A percentile compares a stretch with the other conserved stretches of the same genome.
phyloP scores from a whole-genome alignment of 2,113 vertebrate species.

The Cnemophilus loriae region DNA sequence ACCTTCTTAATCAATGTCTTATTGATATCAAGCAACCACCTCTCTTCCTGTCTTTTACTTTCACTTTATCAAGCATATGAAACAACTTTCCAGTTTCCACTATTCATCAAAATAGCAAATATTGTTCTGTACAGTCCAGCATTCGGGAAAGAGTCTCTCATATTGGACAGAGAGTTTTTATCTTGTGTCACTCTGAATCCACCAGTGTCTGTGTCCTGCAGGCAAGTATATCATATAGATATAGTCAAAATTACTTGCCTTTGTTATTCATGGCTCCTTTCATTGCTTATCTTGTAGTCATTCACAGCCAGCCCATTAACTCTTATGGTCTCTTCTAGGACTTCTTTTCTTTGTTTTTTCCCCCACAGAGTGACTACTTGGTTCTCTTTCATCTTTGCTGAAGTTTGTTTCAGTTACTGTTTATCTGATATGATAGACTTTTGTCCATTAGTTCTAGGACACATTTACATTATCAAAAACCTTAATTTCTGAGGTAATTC shows the following conservation, averaged over 20 bases:
- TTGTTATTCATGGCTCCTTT: neutral
- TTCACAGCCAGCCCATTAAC: neutral
- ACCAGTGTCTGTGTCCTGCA: neutral
- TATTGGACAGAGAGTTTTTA: neutral
- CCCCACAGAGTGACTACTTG: neutral
- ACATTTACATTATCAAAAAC: neutral
- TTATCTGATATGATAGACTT: neutral
- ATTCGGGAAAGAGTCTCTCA: neutral
- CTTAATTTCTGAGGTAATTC: neutral
- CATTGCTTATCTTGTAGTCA: neutral
- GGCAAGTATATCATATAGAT: neutral
- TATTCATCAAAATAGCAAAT: neutral
- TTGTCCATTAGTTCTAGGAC: neutral
- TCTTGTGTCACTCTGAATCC: neutral
- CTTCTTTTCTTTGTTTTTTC: neutral
- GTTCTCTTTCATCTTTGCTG: neutral
- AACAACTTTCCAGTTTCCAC: neutral
- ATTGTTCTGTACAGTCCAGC: neutral
- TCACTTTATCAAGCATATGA: neutral
- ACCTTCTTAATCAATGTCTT: neutral
- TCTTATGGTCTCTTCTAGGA: neutral
- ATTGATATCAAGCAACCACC: neutral
- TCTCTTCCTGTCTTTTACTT: neutral
- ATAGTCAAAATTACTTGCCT: neutral
- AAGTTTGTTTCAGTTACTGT: neutral